phyloP scores from a whole-genome alignment of 2,797 vertebrate genomes.

The Acridotheres tristis region DNA sequence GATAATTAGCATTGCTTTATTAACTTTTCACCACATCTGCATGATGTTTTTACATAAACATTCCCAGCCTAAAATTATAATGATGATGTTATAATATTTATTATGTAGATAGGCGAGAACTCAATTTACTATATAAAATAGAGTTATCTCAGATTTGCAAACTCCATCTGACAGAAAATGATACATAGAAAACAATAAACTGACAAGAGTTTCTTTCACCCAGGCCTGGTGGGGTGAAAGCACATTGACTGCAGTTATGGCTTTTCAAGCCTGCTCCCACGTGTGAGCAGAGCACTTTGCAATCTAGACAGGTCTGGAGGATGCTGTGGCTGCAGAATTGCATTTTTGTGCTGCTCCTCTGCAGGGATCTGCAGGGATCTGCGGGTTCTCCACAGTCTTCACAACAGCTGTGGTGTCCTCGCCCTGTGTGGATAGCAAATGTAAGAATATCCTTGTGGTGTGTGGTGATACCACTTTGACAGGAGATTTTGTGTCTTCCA shows the following conservation, averaged over 20 bases:
- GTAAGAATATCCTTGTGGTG: no score
- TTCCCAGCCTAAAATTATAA: slow-evolving; percentile 19
- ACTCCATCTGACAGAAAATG: neutral
- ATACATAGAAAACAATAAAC: neutral
- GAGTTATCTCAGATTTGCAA: neutral
- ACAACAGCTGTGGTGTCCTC: neutral
- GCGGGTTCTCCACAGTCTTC: neutral
- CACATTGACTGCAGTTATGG: rapidly evolving
- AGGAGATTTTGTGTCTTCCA: neutral
- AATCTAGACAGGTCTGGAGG: neutral
- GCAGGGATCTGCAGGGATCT: neutral
- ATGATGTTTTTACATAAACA: slow-evolving; percentile 3
- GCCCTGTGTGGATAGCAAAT: neutral
- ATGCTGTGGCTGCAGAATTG: neutral
- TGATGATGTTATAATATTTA: slow-evolving; percentile 50
- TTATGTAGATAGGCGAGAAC: neutral
- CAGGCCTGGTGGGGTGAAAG: neutral
- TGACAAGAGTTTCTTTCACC: neutral
- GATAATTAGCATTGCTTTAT: slow-evolving; percentile 56
- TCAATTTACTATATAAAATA: neutral
- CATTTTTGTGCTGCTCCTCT: neutral
- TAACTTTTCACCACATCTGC: slow-evolving; percentile 61
- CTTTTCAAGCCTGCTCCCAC: neutral
- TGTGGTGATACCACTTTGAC: neutral
- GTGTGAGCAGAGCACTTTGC: neutral